A percentile compares a stretch with the other conserved stretches of the same genome.
Evolutionary conservation across 2,888 invertebrate genomes (phyloP).

Genomic region (Lottia scabra): DNA sequence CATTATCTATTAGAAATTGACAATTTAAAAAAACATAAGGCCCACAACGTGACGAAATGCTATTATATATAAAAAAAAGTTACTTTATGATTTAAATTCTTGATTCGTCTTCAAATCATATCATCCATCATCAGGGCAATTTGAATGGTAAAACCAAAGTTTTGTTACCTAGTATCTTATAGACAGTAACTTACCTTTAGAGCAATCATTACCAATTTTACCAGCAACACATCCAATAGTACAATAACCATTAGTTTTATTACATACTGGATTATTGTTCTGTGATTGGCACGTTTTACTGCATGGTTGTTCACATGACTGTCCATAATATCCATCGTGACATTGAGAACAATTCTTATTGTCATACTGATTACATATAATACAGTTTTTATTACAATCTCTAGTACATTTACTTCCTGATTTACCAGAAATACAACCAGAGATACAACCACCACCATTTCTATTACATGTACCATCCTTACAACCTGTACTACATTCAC

Average conservation of each 20-base stretch:
- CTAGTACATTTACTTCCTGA: constrained; percentile 36
- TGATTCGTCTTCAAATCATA: no score
- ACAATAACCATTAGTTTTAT: no score
- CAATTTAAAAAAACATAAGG: no score
- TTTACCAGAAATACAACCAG: constrained; percentile 31
- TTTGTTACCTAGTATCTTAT: no score
- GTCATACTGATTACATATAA: neutral
- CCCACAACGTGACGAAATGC: no score
- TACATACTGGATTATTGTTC: no score
- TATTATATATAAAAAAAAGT: no score
- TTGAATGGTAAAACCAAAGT: no score
- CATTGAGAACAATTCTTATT: neutral
- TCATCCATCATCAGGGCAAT: no score
- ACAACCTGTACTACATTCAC: constrained; percentile 34
- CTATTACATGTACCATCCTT: constrained; percentile 29
- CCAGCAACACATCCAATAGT: neutral
- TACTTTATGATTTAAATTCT: no score
- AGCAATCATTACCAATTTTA: neutral
- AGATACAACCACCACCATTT: constrained; percentile 31
- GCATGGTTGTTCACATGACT: neutral
- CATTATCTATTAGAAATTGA: no score
- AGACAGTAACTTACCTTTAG: neutral
- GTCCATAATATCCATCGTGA: neutral
- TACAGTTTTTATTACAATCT: neutral
- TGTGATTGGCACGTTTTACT: neutral